These are phyloP conservation scores for Ianthella basta DNA, from an alignment of 37 sponge, comb jelly and placozoan genomes.

Conservation along the genomic window DNA sequence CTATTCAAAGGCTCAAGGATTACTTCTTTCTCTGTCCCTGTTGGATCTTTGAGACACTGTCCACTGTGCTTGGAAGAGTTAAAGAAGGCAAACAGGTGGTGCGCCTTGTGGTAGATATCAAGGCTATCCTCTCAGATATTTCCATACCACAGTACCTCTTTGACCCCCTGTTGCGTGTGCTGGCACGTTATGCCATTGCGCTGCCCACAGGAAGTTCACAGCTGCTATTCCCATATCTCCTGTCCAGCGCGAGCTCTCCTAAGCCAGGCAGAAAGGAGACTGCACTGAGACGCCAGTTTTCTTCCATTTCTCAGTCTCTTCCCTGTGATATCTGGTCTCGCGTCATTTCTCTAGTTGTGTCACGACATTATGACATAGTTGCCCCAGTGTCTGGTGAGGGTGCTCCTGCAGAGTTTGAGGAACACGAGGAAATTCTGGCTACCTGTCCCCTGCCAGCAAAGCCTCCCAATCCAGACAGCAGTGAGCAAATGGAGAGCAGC, in stretches of 20 bases:
- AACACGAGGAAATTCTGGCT: too few species aligned
- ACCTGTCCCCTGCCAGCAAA: too few species aligned
- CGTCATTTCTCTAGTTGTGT: conserved; percentile 43
- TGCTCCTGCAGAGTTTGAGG: too few species aligned
- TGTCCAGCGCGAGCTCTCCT: conserved; percentile 37
- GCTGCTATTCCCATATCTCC: conserved; percentile 69
- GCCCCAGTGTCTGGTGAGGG: background rate
- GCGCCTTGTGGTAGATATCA: conserved; percentile 12
- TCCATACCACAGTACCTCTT: conserved; percentile 11
- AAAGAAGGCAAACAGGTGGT: conserved; percentile 34
- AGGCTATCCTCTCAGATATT: background rate
- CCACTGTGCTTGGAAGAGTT: background rate
- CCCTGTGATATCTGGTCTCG: conserved; percentile 78
- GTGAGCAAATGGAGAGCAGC: too few species aligned
- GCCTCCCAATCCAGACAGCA: too few species aligned
- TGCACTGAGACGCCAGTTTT: conserved; percentile 66
- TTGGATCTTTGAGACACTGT: conserved; percentile 52
- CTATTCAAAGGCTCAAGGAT: conserved; percentile 68
- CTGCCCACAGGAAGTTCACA: conserved; percentile 45
- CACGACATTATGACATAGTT: conserved; percentile 27
- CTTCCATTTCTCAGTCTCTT: conserved; percentile 51
- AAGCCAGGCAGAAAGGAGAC: background rate
- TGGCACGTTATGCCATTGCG: conserved; percentile 62
- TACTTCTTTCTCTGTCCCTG: conserved; percentile 64
- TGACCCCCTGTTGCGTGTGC: conserved; percentile 55